Evolutionary conservation across 2,113 vertebrate species (phyloP).

Genomic region (Aspidoscelis tigris): DNA sequence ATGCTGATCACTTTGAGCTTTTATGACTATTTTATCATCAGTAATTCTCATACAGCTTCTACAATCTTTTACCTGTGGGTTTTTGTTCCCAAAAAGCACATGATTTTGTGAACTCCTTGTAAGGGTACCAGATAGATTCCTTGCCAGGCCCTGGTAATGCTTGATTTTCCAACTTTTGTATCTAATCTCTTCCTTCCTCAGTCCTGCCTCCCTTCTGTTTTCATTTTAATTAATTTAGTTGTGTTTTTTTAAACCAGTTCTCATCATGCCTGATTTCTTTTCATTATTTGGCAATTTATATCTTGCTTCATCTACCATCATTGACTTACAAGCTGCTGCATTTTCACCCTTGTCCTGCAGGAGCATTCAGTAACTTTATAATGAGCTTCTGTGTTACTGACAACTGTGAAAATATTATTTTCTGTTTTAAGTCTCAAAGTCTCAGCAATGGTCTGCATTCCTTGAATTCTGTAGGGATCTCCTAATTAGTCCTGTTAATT

Average conservation of each 20-base stretch:
- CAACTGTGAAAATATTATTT: not conserved
- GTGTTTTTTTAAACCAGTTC: not conserved
- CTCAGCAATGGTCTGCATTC: not conserved
- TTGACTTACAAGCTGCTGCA: not conserved
- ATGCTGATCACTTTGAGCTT: not conserved
- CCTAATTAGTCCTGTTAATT: not conserved
- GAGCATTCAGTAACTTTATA: not conserved
- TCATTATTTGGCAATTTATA: too few relatives aligned
- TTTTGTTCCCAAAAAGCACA: not conserved
- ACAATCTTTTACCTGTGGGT: not conserved
- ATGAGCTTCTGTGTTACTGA: not conserved
- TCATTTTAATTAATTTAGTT: not conserved
- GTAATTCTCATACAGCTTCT: not conserved
- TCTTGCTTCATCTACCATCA: not conserved
- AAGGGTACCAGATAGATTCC: too few relatives aligned
- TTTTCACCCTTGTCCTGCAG: not conserved
- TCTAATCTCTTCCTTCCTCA: too few relatives aligned
- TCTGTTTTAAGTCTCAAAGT: not conserved
- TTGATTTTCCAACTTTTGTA: too few relatives aligned
- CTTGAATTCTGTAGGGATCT: not conserved
- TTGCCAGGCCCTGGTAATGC: too few relatives aligned
- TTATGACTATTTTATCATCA: not conserved
- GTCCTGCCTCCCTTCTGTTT: too few relatives aligned
- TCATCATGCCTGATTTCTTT: not conserved
- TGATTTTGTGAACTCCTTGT: too few relatives aligned